Conservation (phyloP, 30 jellyfish, hydroid and myxozoan species). For the Phacellophora camtschatica region DNA sequence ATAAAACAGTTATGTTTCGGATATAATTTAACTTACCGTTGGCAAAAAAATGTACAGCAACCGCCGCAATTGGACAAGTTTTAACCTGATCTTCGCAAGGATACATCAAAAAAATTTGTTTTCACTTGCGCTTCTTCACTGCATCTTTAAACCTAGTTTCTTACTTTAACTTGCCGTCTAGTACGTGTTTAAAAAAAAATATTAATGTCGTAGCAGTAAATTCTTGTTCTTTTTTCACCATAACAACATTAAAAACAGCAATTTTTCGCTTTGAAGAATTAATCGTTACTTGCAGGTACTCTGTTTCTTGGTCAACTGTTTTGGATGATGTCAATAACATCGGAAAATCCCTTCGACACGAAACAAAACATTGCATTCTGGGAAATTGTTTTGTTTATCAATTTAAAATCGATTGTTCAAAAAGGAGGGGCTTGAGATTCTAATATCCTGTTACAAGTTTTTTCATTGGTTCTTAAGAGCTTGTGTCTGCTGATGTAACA, state of each 20-base stretch:
- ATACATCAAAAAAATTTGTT: slow-evolving; percentile 27
- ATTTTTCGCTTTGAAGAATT: background rate
- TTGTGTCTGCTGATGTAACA: no score
- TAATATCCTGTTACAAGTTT: background rate
- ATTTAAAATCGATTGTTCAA: background rate
- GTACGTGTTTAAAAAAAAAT: background rate
- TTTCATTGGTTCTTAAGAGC: no score
- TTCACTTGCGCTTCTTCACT: slow-evolving; percentile 10
- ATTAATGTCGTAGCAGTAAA: background rate
- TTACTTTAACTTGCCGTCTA: background rate
- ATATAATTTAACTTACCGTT: background rate
- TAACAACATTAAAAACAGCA: background rate
- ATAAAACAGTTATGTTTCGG: no score
- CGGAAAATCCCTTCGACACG: slow-evolving; percentile 40
- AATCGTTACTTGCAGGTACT: background rate
- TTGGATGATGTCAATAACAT: slow-evolving; percentile 13
- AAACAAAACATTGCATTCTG: slow-evolving; percentile 44
- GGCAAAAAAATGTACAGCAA: background rate
- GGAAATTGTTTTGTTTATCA: slow-evolving; percentile 28
- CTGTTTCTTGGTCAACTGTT: background rate
- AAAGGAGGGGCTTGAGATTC: background rate
- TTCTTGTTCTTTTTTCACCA: background rate
- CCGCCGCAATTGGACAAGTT: slow-evolving; percentile 41
- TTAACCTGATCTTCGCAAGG: slow-evolving; percentile 52
- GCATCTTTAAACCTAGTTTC: background rate